Evolutionary conservation across 2,888 invertebrate genomes (phyloP).

Genomic region (Noctua fimbriata): DNA sequence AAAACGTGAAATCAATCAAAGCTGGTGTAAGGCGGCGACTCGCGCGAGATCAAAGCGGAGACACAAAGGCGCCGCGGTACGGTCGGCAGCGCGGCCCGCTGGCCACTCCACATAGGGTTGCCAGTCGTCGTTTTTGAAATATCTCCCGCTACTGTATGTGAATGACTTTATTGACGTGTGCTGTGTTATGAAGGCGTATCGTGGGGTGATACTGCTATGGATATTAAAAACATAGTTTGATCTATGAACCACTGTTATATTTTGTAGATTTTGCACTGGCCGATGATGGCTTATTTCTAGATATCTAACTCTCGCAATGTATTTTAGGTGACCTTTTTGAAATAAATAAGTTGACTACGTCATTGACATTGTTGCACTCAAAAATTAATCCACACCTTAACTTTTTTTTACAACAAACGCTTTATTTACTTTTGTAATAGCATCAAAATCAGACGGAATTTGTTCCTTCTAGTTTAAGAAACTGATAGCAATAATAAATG

Average conservation of each 20-base stretch:
- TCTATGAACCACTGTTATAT: neutral
- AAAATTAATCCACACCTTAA: neutral
- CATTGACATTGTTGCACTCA: neutral
- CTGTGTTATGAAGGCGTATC: neutral
- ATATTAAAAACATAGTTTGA: neutral
- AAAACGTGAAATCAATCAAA: slow-evolving; percentile 82
- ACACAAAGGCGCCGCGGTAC: slow-evolving; percentile 75
- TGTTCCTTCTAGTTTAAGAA: neutral
- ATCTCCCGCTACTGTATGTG: slow-evolving; percentile 23
- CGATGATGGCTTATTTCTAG: neutral
- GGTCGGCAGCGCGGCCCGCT: slow-evolving; percentile 64
- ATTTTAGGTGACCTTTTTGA: neutral
- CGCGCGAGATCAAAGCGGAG: slow-evolving; percentile 79
- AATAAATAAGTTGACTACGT: neutral
- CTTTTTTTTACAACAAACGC: neutral
- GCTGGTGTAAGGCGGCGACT: slow-evolving; percentile 72
- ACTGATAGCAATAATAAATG: neutral
- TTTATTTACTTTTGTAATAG: neutral
- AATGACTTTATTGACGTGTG: slow-evolving; percentile 31
- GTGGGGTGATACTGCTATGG: neutral
- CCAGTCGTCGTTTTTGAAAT: slow-evolving; percentile 51
- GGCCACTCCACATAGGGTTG: slow-evolving; percentile 64
- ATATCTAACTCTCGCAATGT: too few relatives aligned
- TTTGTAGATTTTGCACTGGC: neutral
- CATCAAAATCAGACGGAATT: neutral